Evolutionary conservation across 2,888 invertebrate genomes (phyloP), one percentile per base, ranked within the genome.

Genomic region (Seira musarum): DNA sequence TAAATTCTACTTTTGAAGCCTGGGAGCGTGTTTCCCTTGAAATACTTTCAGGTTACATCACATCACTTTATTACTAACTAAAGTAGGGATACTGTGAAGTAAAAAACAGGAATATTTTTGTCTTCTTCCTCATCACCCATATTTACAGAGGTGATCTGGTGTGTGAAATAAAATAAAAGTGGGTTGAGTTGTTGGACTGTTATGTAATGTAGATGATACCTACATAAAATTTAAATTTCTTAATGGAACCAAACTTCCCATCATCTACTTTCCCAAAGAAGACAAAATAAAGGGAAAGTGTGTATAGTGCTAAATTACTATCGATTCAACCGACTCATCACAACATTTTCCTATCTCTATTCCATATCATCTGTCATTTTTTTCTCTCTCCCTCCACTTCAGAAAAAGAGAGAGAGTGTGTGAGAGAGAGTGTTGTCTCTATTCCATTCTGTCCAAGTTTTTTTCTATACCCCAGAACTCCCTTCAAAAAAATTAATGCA

Each of bases 401-500:
- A 21, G 61, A 61, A 61, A 6, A 49, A n/a, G n/a, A n/a, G n/a
- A n/a, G n/a, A n/a, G n/a, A n/a, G n/a, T n/a, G n/a, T n/a, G n/a
- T n/a, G n/a, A n/a, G n/a, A n/a, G 40, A 40, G 13, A 40, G 40
- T 40, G 40, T 13, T 40, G n/a, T n/a, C n/a, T n/a, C n/a, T n/a
- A 40, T 13, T 40, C 40, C n/a, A n/a, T 40, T 40, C 40, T 65
- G 77, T 77, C 77, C 65, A 69, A 64, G 57, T 77, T 65, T 46
- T 49, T n/a, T 5, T 5, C 57, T 57, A 46, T 13, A 10, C 13
- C 46, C 46, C 10, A 17, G n/a, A 17, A n/a, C 5, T 57, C 19
- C n/a, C n/a, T 57, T 57, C 57, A 57, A 17, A 78, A 79, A 79
- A 79, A 79, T 79, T 79, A 79, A 72, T 79, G 72, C 72, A 66